A percentile compares a stretch with the other conserved stretches of the same genome.
These are phyloP conservation scores for Brachionus calyciflorus DNA, from an alignment of 1,140 invertebrate genomes.

Conservation along the genomic window DNA sequence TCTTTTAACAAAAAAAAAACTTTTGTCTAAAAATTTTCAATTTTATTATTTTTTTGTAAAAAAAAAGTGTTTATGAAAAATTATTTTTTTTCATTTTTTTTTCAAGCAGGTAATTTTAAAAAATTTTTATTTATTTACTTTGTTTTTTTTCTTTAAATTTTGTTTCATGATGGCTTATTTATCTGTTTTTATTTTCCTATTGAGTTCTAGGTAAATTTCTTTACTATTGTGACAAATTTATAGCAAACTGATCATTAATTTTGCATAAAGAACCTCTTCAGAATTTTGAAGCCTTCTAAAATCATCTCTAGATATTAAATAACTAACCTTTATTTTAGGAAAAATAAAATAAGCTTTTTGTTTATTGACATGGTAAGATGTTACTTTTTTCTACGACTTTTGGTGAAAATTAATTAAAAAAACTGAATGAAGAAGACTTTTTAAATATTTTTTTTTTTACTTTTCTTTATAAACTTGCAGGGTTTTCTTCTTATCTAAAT, in stretches of 20 bases:
- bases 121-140: conserved; percentile 36
- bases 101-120: conserved; percentile 26
- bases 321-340: not conserved
- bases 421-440: too few species aligned
- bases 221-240: not conserved
- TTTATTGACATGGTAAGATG: not conserved
- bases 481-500: too few species aligned
- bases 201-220: not conserved
- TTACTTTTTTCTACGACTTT: not conserved
- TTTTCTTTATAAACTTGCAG: too few species aligned
- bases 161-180: not conserved
- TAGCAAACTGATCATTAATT: too few species aligned
- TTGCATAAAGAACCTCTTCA: too few species aligned
- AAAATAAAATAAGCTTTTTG: not conserved
- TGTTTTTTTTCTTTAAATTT: not conserved
- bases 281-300: too few species aligned
- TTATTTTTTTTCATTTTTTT: too few species aligned
- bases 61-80: too few species aligned
- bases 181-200: not conserved
- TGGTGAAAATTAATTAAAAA: not conserved
- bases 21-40: not conserved
- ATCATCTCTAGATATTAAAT: too few species aligned
- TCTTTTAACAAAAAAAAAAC: not conserved
- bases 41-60: not conserved
- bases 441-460: too few species aligned